phyloP scores from a whole-genome alignment of 64 coral and sea anemone genomes.

The Actinia equina region DNA sequence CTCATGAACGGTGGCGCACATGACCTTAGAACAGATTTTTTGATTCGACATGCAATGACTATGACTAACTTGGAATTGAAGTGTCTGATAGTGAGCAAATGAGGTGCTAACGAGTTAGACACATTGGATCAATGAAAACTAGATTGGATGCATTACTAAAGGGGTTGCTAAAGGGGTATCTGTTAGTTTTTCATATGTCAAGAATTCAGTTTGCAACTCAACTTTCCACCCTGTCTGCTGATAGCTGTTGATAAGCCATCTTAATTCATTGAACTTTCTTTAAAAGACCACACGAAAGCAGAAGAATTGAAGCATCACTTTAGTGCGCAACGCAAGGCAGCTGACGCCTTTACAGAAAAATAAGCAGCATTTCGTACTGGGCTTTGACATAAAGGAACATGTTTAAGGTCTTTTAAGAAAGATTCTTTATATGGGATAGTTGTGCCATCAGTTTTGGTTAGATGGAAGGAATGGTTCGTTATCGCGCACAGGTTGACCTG shows the following conservation, averaged over 20 bases:
- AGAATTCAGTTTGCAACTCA: neutral
- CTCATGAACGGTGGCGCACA: neutral
- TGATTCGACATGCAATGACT: neutral
- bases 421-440: neutral
- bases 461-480: neutral
- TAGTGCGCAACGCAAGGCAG: too few relatives aligned
- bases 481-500: neutral
- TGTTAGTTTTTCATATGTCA: neutral
- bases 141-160: neutral
- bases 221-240: neutral
- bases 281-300: neutral
- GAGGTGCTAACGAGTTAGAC: neutral
- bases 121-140: neutral
- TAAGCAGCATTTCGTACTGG: too few relatives aligned
- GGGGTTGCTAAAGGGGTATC: neutral
- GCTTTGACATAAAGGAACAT: too few relatives aligned
- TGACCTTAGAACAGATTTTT: neutral
- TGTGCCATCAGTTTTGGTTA: neutral
- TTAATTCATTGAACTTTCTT: neutral
- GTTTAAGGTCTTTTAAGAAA: neutral
- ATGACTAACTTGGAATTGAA: neutral
- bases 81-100: neutral
- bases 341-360: too few relatives aligned
- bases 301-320: neutral
- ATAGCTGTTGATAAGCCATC: neutral